Conservation (phyloP, 2,888 invertebrate species). For the Blastobasis adustella region DNA sequence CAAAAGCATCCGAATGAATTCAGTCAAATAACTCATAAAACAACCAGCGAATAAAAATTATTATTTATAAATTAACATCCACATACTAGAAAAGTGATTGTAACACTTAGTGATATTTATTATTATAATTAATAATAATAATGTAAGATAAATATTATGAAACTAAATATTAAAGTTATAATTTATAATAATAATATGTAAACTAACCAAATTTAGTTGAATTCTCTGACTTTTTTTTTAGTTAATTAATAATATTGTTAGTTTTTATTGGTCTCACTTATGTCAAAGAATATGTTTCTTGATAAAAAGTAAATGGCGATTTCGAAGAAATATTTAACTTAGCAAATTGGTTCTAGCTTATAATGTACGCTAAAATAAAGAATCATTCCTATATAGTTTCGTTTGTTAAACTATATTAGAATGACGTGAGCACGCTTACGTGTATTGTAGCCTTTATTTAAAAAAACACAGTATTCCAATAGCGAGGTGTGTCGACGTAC, state of each 20-base stretch:
- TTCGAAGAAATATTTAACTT: slow-evolving; percentile 18
- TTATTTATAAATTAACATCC: slow-evolving; percentile 12
- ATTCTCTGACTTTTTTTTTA: slow-evolving; percentile 17
- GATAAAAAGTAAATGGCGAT: slow-evolving; percentile 24
- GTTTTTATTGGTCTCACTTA: slow-evolving; percentile 65
- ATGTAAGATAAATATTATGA: slow-evolving; percentile 40
- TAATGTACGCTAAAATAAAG: too few relatives aligned
- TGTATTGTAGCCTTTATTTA: too few relatives aligned
- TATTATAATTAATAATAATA: slow-evolving; percentile 26
- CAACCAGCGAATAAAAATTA: not conserved
- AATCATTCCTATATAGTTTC: too few relatives aligned
- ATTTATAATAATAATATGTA: slow-evolving; percentile 25
- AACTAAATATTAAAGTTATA: slow-evolving; percentile 35
- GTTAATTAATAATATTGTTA: slow-evolving; percentile 33
- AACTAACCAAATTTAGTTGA: slow-evolving; percentile 64
- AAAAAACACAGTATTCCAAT: too few relatives aligned
- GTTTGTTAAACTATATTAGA: too few relatives aligned
- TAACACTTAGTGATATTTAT: slow-evolving; percentile 56
- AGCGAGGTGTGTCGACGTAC: too few relatives aligned
- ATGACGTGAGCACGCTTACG: too few relatives aligned
- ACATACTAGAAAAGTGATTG: slow-evolving; percentile 30
- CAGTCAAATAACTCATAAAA: too few relatives aligned
- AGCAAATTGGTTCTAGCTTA: too few relatives aligned
- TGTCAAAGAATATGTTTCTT: slow-evolving; percentile 64
- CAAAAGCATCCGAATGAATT: too few relatives aligned